These are phyloP conservation scores for Atherinomorus stipes DNA, from an alignment of 2,113 vertebrate genomes.

Conservation along the genomic window DNA sequence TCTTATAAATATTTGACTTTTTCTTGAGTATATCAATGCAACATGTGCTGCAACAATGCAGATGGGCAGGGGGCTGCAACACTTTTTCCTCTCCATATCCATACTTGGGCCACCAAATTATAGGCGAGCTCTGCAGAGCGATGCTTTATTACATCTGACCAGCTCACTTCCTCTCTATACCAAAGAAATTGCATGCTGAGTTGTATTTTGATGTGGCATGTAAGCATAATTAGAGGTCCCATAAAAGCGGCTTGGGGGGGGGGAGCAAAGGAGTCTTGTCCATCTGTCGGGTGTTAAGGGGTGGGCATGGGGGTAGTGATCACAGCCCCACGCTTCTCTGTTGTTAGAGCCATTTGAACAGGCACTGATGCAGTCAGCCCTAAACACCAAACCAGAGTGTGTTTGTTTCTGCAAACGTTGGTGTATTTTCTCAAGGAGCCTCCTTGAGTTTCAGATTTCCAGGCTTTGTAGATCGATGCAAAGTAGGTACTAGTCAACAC, in stretches of 20 bases:
- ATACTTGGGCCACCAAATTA: constrained; percentile 73
- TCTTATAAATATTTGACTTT: no score
- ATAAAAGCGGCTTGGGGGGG: constrained; percentile 65
- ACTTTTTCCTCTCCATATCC: constrained; percentile 63
- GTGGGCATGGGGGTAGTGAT: constrained; percentile 53
- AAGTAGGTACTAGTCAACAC: constrained; percentile 62
- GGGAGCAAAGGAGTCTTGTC: constrained; percentile 68
- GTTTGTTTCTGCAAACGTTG: constrained; percentile 41
- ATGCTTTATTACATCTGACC: constrained; percentile 80
- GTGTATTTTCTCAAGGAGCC: constrained; percentile 60
- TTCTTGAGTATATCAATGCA: background rate
- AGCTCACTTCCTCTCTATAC: constrained; percentile 77
- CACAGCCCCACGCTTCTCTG: constrained; percentile 49
- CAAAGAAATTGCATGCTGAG: constrained; percentile 81
- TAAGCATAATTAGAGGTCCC: constrained; percentile 84
- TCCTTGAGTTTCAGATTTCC: constrained; percentile 72
- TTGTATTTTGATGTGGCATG: constrained; percentile 80
- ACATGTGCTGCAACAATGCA: background rate
- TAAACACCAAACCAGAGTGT: constrained; percentile 38
- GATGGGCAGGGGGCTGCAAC: constrained; percentile 43
- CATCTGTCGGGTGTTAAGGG: constrained; percentile 81
- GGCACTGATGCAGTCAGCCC: constrained; percentile 55
- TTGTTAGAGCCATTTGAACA: constrained; percentile 56
- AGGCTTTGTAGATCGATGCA: constrained; percentile 73
- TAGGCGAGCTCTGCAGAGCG: constrained; percentile 67